Evolutionary conservation across 1,140 invertebrate species (phyloP).

Genomic region (Hermetia illucens): DNA sequence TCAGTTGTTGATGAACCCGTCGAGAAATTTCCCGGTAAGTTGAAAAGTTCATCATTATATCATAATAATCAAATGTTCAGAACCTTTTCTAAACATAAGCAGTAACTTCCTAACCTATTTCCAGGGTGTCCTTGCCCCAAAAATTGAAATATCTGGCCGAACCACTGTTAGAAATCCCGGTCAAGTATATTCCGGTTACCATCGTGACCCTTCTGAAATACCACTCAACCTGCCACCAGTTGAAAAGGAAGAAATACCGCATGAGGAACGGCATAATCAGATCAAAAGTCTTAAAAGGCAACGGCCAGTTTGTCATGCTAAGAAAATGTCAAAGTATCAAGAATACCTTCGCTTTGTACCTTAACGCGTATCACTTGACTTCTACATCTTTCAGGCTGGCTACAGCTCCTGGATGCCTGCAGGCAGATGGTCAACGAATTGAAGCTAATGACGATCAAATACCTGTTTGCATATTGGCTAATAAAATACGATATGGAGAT

Average conservation of each 20-base stretch:
- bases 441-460: no score
- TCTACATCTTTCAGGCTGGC: no score
- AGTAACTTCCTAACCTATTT: not conserved
- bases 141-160: slow-evolving; percentile 19
- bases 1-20: slow-evolving; percentile 25
- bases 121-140: slow-evolving; percentile 21
- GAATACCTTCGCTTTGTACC: no score
- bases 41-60: not conserved
- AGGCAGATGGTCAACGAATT: no score
- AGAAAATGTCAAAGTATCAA: no score
- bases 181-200: not conserved
- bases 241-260: not conserved
- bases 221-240: not conserved
- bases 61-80: not conserved
- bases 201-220: no score
- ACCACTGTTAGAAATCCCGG: slow-evolving; percentile 14
- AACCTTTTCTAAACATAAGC: not conserved
- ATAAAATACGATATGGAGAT: no score
- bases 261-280: not conserved
- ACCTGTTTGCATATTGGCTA: no score
- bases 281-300: slow-evolving; percentile 14
- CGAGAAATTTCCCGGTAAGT: slow-evolving; percentile 17
- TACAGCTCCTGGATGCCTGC: no score
- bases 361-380: no score
- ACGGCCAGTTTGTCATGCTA: slow-evolving; percentile 15